Base-by-base conservation (phyloP, 1,140 invertebrate species). In the Drosophila murphyi region DNA sequence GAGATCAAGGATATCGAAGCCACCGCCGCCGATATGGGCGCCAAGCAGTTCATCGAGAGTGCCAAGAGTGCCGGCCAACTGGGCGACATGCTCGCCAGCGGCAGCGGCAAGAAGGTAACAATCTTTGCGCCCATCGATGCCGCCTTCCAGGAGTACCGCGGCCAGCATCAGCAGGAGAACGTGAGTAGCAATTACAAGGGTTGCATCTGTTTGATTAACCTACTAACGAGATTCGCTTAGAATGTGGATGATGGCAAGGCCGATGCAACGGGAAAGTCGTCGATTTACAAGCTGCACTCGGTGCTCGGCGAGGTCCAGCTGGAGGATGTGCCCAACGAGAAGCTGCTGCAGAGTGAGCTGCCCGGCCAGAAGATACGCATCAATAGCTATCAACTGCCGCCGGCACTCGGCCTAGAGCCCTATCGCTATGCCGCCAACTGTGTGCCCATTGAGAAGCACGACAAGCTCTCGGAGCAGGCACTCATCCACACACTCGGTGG, bases 401-500 rank as follows among this genome's bases (percentile, higher is more conserved):
- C 78, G 81, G 92, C 76, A 61, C 93, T 86, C 76, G 93, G 82
- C 0, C 39, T 67, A 20, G 90, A 91, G 10, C 80, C 80, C 4
- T 92, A 76, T 56, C 88, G 86, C 5, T 92, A 79, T 51, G 94
- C 94, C 8, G 94, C 93, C 12, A 95, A 95, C 75, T 95, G 94
- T 82, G 93, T 94, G 39, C 92, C 92, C 65, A 90, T 94, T 29
- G 89, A 79, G 41, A 93, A 92, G 75, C 81, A 90, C 41, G 93
- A 94, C 72, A 92, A 93, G 63, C 83, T 93, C 2, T 95, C 95
- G 0, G 94, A 94, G 39, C 96, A 96, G 83, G 96, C 95, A 29
- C 94, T 96, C 4, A 93, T 96, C 2, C 95, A 96, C 82, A 92
- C 96, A 0, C 93, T 96, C 5, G 94, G 94, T 45, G 93, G 94